phyloP scores from a whole-genome alignment of 2,888 invertebrate species.

The Ariolimax columbianus region DNA sequence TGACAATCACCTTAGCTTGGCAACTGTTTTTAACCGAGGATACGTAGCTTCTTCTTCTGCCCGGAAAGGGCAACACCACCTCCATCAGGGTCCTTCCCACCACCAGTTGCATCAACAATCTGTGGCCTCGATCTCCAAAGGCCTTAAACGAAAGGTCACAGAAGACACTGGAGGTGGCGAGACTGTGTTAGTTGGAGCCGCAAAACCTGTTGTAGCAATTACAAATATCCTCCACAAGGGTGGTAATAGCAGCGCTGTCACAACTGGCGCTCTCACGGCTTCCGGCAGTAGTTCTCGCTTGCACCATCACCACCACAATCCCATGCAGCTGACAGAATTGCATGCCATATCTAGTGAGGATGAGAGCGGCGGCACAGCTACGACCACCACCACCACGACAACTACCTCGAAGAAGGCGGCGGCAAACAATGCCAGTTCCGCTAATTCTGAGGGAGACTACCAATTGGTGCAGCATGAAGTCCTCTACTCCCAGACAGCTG shows the following conservation, averaged over 20 bases:
- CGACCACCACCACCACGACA: conserved; percentile 66
- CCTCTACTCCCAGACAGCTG: conserved; percentile 93
- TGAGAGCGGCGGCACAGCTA: conserved; percentile 72
- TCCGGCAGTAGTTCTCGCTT: neutral
- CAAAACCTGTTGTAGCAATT: conserved; percentile 28
- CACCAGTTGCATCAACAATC: neutral
- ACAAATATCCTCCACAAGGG: conserved; percentile 38
- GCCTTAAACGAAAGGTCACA: conserved; percentile 28
- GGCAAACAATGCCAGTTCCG: conserved; percentile 62
- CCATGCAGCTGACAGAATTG: conserved; percentile 75
- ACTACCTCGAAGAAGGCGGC: conserved; percentile 57
- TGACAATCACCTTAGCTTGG: conserved; percentile 35
- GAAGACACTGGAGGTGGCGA: conserved; percentile 21
- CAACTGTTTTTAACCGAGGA: conserved; percentile 36
- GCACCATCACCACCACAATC: conserved; percentile 52
- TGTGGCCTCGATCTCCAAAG: conserved; percentile 6
- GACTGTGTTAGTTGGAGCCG: conserved; percentile 36
- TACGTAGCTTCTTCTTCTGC: conserved; percentile 43
- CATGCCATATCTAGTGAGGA: conserved; percentile 76
- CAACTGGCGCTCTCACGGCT: neutral
- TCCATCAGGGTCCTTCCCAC: conserved; percentile 17
- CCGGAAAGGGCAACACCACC: conserved; percentile 40
- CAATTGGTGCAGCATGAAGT: conserved; percentile 98
- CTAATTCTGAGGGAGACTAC: conserved; percentile 91
- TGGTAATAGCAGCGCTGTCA: conserved; percentile 41